A percentile compares a stretch with the other conserved stretches of the same genome.
Conservation (phyloP, 2,888 invertebrate genomes). For the Drosophila ezoana region DNA sequence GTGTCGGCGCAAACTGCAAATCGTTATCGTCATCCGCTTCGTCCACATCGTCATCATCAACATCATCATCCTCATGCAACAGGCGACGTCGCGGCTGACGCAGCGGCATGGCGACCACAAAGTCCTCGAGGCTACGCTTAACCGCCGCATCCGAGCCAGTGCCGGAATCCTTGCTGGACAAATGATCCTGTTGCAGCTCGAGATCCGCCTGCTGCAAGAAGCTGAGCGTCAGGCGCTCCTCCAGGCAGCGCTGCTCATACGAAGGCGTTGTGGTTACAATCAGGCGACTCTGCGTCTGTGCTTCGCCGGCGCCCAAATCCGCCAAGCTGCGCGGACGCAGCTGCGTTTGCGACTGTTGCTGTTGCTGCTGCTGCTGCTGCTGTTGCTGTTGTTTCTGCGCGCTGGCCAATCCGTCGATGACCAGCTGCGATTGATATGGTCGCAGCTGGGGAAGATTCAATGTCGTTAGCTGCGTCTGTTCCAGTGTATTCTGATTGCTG, state of each 20-base stretch:
- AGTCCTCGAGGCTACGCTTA: conserved; percentile 82
- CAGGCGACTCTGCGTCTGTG: conserved; percentile 66
- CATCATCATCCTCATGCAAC: conserved; percentile 41
- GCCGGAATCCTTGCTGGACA: conserved; percentile 83
- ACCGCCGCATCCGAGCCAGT: conserved; percentile 83
- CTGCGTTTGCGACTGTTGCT: conserved; percentile 41
- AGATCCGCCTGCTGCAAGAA: conserved; percentile 71
- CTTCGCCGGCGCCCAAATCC: conserved; percentile 60
- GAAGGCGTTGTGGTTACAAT: conserved; percentile 79
- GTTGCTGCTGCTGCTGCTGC: conserved; percentile 31
- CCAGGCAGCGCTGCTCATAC: conserved; percentile 77
- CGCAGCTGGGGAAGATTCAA: conserved; percentile 76
- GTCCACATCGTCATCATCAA: conserved; percentile 33
- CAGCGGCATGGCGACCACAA: conserved; percentile 54
- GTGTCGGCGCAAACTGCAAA: conserved; percentile 66
- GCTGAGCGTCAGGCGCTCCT: conserved; percentile 68
- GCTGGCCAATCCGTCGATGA: conserved; percentile 47
- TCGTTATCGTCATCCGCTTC: conserved; percentile 62
- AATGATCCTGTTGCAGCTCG: conserved; percentile 80
- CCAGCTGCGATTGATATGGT: conserved; percentile 60
- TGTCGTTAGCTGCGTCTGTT: conserved; percentile 81
- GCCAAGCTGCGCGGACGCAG: conserved; percentile 74
- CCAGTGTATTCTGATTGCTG: conserved; percentile 69
- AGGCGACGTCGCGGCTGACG: conserved; percentile 40
- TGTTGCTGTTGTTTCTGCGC: conserved; percentile 23